Conservation (phyloP, 2,797 vertebrate genomes). For the Spizella passerina region DNA sequence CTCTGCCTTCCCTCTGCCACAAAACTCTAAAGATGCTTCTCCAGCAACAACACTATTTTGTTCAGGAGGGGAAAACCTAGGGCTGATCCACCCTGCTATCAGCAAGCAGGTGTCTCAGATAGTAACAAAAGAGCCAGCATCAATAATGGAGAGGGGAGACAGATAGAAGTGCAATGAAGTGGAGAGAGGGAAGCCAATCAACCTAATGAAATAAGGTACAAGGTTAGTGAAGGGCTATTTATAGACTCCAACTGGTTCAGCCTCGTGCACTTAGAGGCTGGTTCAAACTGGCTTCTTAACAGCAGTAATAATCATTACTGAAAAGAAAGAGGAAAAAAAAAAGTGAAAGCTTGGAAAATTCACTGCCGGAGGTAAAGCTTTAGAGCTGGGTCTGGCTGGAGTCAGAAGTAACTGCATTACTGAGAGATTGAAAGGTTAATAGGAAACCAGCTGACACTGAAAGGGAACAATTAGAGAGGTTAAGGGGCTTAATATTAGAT, state of each 20-base stretch:
- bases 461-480: slow-evolving; percentile 70
- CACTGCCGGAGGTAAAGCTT: slow-evolving; percentile 63
- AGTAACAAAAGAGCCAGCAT: slow-evolving; percentile 30
- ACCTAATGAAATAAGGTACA: slow-evolving; percentile 33
- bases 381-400: slow-evolving; percentile 35
- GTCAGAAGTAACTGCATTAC: slow-evolving; percentile 68
- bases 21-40: neutral
- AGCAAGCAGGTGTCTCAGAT: neutral
- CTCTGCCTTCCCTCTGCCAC: neutral
- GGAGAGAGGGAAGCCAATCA: slow-evolving; percentile 4
- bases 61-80: neutral
- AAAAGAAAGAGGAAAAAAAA: neutral
- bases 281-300: slow-evolving; percentile 14
- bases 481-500: slow-evolving; percentile 72
- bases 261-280: neutral
- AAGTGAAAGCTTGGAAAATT: slow-evolving; percentile 52
- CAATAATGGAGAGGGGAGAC: slow-evolving; percentile 8
- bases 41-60: neutral
- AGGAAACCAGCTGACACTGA: slow-evolving; percentile 69
- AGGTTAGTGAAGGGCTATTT: slow-evolving; percentile 14
- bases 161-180: neutral
- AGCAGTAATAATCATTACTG: slow-evolving; percentile 33
- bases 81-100: neutral
- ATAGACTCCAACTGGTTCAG: neutral
- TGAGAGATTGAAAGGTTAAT: slow-evolving; percentile 73